Evolutionary conservation across 2,888 invertebrate genomes (phyloP).

Genomic region (Drosophila recens): DNA sequence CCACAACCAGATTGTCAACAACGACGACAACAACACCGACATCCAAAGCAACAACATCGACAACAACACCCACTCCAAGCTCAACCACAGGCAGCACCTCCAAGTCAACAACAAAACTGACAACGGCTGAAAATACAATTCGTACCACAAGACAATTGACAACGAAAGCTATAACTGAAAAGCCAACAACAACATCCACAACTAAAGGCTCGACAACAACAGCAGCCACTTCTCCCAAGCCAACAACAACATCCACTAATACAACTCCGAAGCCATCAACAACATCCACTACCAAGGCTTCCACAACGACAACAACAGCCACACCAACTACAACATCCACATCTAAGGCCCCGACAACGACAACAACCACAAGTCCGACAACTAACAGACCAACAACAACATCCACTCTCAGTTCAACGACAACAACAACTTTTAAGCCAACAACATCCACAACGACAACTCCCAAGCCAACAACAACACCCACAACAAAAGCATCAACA

Average conservation of each 20-base stretch:
- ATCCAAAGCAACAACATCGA: background rate
- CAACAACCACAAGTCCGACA: background rate
- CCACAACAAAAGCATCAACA: conserved; percentile 3
- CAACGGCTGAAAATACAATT: conserved; percentile 10
- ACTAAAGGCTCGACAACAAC: background rate
- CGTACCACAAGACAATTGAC: conserved; percentile 8
- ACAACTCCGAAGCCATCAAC: too few species aligned
- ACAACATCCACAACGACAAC: conserved; percentile 3
- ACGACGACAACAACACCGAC: conserved; percentile 10
- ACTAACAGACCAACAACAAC: background rate
- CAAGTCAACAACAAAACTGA: background rate
- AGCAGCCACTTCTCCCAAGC: too few species aligned
- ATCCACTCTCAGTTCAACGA: background rate
- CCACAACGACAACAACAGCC: conserved; percentile 2
- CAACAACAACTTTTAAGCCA: background rate
- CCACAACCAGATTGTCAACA: background rate
- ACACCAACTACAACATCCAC: background rate
- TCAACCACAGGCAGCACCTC: conserved; percentile 14
- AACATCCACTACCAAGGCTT: background rate
- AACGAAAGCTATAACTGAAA: background rate
- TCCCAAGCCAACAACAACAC: conserved; percentile 1
- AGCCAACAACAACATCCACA: background rate
- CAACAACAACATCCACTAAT: background rate
- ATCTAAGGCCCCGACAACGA: conserved; percentile 5
- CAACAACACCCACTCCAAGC: conserved; percentile 4